A percentile compares a stretch with the other conserved stretches of the same genome.
These are phyloP conservation scores for Lapara coniferarum DNA, from an alignment of 2,888 invertebrate genomes.

Conservation along the genomic window DNA sequence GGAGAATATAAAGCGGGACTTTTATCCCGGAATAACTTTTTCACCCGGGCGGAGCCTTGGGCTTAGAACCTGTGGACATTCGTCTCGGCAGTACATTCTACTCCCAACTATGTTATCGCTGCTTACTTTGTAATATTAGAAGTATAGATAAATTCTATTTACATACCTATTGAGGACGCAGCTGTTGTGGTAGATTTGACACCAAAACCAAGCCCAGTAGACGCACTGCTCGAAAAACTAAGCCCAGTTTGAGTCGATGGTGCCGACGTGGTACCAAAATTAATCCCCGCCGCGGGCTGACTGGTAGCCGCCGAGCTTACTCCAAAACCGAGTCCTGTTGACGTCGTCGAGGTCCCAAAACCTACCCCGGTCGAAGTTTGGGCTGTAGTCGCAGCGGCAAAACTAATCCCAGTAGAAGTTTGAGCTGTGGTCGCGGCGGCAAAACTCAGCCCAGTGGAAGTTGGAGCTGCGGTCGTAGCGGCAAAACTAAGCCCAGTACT, in stretches of 20 bases:
- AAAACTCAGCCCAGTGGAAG: constrained; percentile 34
- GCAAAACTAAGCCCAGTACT: constrained; percentile 35
- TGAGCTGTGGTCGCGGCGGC: constrained; percentile 31
- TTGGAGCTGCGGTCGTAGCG: constrained; percentile 30
- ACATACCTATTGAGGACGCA: constrained; percentile 47
- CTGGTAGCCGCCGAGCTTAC: constrained; percentile 28
- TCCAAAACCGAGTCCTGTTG: constrained; percentile 33
- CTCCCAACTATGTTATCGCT: too few relatives aligned
- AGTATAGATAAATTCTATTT: neutral
- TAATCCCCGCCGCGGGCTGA: constrained; percentile 36
- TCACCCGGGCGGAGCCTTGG: too few relatives aligned
- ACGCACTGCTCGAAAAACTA: constrained; percentile 34
- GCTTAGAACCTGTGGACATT: too few relatives aligned
- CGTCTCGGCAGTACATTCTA: too few relatives aligned
- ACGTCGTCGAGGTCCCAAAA: constrained; percentile 41
- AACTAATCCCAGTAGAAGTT: constrained; percentile 33
- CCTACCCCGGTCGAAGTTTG: constrained; percentile 36
- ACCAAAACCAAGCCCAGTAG: constrained; percentile 33
- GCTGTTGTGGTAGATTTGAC: constrained; percentile 37
- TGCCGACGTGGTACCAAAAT: constrained; percentile 39
- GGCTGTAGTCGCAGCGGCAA: constrained; percentile 28
- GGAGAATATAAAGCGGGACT: too few relatives aligned
- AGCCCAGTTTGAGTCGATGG: constrained; percentile 37
- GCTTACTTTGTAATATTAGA: too few relatives aligned
- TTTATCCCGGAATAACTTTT: too few relatives aligned